These are phyloP conservation scores for Galleria mellonella DNA, from an alignment of 1,140 invertebrate genomes.

Conservation along the genomic window DNA sequence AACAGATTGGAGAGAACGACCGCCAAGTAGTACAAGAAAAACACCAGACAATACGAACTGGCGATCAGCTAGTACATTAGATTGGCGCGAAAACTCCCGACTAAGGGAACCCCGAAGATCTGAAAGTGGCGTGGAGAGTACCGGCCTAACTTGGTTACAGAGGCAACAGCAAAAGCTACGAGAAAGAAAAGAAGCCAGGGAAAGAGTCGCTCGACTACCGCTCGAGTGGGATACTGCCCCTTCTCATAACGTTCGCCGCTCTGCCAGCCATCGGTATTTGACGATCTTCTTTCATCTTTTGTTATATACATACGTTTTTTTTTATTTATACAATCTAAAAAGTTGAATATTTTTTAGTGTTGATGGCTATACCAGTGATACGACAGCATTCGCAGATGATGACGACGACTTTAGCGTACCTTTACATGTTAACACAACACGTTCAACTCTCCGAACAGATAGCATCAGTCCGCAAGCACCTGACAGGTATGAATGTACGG, in stretches of 20 bases:
- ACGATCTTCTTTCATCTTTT: too few relatives aligned
- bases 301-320: too few relatives aligned
- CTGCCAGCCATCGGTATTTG: slow-evolving; percentile 65
- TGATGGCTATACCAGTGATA: slow-evolving; percentile 86
- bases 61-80: slow-evolving; percentile 48
- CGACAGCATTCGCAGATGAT: slow-evolving; percentile 84
- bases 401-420: slow-evolving; percentile 80
- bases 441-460: slow-evolving; percentile 50
- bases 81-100: slow-evolving; percentile 47
- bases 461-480: slow-evolving; percentile 60
- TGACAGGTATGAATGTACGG: slow-evolving; percentile 49
- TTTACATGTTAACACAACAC: slow-evolving; percentile 78
- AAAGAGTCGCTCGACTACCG: slow-evolving; percentile 81
- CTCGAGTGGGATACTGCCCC: slow-evolving; percentile 75
- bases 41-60: slow-evolving; percentile 52
- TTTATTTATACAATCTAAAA: too few relatives aligned
- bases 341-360: slow-evolving; percentile 62
- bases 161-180: slow-evolving; percentile 85
- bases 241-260: slow-evolving; percentile 60
- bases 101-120: slow-evolving; percentile 49
- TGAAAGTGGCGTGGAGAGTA: slow-evolving; percentile 47
- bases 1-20: slow-evolving; percentile 51
- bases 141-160: slow-evolving; percentile 83
- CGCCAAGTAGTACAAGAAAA: slow-evolving; percentile 41
- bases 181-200: slow-evolving; percentile 79